Base-by-base conservation (phyloP, 2,113 vertebrate genomes). In the Mus spicilegus region DNA sequence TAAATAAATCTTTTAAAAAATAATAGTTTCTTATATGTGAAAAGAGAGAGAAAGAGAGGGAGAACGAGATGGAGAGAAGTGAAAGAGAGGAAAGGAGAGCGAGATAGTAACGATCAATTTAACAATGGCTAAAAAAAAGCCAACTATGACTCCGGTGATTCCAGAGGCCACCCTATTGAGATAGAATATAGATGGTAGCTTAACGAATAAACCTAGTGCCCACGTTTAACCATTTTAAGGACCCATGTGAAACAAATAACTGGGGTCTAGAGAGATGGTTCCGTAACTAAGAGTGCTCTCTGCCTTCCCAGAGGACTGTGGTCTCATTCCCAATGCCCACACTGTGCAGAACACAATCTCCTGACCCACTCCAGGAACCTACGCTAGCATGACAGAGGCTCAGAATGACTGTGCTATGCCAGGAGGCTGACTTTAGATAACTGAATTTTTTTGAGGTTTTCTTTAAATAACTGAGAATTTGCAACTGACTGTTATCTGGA, bases 401-500 rank as follows among this genome's bases (percentile, higher is more conserved):
- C 42, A 92, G 19, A 42, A 46, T 73, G 42, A 84, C 36, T 89
- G 87, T 82, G 73, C 9, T 86, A 12, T 89, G 81, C 54, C 5
- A 86, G 16, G 51, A 87, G 33, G 8, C 84, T 93, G 49, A 81
- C 51, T 26, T 91, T 11, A 86, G 54, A 36, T 70, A 39, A 42
- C 42, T 51, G 5, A 28, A 58, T 7, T 33, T 89, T 89, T 93
- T 75, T 65, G 10, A 67, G 9, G 12, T 77, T 58, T 87, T 82
- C 36, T 95, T 13, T 13, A 93, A 80, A 28, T 93, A 93, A 86
- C 51, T 95, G 76, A 30, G 42, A 93, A 93, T 94, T 95, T 80
- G 30, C 13, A 28, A 46, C 73, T 88, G 4, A 30, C 12, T 61
- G 36, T 82, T 69, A 9, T 85, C 76, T 95, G 56, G 46, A 87